phyloP scores from a whole-genome alignment of 2,113 vertebrate species.

The Malurus melanocephalus region DNA sequence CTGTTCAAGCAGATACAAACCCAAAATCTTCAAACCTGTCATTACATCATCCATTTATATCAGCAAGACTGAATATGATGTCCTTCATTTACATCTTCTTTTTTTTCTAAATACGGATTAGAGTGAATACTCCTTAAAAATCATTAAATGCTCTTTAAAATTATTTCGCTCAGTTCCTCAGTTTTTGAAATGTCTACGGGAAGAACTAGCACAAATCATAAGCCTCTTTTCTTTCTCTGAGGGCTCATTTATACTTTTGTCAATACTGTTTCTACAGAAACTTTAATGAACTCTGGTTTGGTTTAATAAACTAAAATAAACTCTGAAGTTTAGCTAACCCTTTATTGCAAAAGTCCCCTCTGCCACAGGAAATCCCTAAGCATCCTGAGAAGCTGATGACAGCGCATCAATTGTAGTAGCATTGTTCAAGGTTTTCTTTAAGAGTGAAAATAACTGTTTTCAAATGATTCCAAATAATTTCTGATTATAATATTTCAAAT shows the following conservation, averaged over 20 bases:
- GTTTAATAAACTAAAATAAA: too few relatives aligned
- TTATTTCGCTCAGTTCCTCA: rapidly evolving
- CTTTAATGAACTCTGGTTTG: not conserved
- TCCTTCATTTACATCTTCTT: not conserved
- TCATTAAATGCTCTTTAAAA: not conserved
- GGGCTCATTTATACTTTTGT: not conserved
- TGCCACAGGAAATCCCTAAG: not conserved
- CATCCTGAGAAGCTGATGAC: not conserved
- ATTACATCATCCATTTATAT: not conserved
- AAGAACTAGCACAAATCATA: not conserved
- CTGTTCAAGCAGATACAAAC: not conserved
- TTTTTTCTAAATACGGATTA: not conserved
- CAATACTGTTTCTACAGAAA: not conserved
- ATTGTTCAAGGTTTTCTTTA: not conserved
- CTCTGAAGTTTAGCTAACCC: not conserved
- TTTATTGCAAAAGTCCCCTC: not conserved
- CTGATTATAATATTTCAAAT: not conserved
- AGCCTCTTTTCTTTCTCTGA: not conserved
- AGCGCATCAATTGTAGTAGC: not conserved
- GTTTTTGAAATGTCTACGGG: rapidly evolving
- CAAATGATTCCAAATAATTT: not conserved
- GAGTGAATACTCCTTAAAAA: not conserved
- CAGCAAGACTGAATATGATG: not conserved
- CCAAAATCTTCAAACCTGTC: not conserved
- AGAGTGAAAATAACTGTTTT: not conserved